A percentile compares a stretch with the other conserved stretches of the same genome.
phyloP scores from a whole-genome alignment of 2,113 vertebrate genomes.

The Microtus oregoni region DNA sequence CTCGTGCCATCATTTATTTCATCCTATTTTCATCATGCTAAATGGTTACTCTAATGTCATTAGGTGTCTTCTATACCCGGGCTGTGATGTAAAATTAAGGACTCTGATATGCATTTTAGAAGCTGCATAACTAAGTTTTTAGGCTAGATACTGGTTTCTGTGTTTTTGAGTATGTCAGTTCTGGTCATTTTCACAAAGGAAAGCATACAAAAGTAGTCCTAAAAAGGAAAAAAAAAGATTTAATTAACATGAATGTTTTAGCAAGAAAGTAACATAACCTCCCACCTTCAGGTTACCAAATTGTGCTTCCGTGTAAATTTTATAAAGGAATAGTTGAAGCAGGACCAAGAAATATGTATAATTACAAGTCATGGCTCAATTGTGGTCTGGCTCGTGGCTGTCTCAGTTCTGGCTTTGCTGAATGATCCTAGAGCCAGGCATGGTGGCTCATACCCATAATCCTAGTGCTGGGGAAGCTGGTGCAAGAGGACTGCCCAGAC shows the following conservation, averaged over 20 bases:
- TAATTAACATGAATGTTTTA: not conserved
- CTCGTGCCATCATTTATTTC: not conserved
- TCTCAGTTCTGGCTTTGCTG: no score
- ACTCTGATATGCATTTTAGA: not conserved
- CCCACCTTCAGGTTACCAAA: no score
- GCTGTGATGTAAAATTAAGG: slow-evolving; percentile 36
- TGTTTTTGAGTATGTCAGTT: not conserved
- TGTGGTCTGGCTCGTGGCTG: not conserved
- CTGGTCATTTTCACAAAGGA: not conserved
- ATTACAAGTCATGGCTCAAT: not conserved
- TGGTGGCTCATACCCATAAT: not conserved
- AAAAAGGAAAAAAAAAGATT: not conserved
- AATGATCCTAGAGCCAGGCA: not conserved
- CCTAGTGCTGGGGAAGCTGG: not conserved
- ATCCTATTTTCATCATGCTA: not conserved
- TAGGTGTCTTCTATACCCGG: not conserved
- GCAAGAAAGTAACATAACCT: not conserved
- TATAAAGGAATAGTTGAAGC: not conserved
- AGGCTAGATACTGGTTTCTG: not conserved
- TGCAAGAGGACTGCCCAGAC: not conserved
- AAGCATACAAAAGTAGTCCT: not conserved
- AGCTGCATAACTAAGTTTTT: not conserved
- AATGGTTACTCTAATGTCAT: not conserved
- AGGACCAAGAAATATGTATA: not conserved
- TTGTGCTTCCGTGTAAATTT: not conserved